Percentiles rank a stretch among this genome's conserved stretches.
These are phyloP conservation scores for Vollenhovia emeryi DNA, from an alignment of 1,140 invertebrate genomes.

Conservation along the genomic window DNA sequence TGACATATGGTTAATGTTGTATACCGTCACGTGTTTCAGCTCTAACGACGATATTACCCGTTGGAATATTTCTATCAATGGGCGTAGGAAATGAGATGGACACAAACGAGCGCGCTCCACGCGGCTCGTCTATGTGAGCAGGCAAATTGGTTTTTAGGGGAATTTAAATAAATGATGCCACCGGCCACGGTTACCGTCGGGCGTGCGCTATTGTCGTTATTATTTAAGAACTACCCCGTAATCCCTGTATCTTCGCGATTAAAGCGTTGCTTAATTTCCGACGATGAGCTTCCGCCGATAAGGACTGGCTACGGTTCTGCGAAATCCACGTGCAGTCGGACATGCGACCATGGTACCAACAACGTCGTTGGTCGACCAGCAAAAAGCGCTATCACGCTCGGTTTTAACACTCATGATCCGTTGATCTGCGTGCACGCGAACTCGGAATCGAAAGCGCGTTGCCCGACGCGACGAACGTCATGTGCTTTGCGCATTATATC, in stretches of 20 bases:
- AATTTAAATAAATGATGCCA: conserved; percentile 3
- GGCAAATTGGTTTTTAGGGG: not conserved
- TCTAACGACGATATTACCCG: conserved; percentile 12
- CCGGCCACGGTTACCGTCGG: not conserved
- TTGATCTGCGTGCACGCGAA: conserved; percentile 58
- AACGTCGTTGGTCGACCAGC: conserved; percentile 68
- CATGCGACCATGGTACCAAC: conserved; percentile 56
- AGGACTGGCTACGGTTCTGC: not conserved
- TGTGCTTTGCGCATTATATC: conserved; percentile 68
- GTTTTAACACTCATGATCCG: conserved; percentile 69
- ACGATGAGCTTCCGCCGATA: not conserved
- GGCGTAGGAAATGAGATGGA: not conserved
- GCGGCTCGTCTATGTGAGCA: not conserved
- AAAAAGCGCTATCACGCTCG: conserved; percentile 69
- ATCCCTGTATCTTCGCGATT: not conserved
- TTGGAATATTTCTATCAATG: not conserved
- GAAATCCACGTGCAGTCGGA: conserved; percentile 16
- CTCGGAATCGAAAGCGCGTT: conserved; percentile 56
- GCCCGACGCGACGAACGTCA: conserved; percentile 42
- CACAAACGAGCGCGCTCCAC: not conserved
- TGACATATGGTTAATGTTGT: conserved; percentile 4
- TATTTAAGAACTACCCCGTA: not conserved
- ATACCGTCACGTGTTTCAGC: not conserved
- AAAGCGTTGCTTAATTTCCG: conserved; percentile 11
- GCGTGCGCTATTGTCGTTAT: not conserved